Conservation (phyloP, 2,113 vertebrate genomes). For the Ctenodactylus gundi region DNA sequence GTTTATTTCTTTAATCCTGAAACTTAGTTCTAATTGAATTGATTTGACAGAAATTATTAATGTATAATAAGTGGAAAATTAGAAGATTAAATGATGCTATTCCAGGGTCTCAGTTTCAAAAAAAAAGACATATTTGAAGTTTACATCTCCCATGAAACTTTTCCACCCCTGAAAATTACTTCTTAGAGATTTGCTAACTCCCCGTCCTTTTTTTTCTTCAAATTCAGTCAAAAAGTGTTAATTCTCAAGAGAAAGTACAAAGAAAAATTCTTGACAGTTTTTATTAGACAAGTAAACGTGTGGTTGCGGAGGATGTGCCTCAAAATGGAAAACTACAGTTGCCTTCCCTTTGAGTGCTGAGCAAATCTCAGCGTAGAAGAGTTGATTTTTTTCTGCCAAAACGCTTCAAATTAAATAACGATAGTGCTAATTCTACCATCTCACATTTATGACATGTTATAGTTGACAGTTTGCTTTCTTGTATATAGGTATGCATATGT, state of each 20-base stretch:
- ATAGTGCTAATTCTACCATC: background rate
- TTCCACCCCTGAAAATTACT: background rate
- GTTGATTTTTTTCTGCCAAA: constrained; percentile 54
- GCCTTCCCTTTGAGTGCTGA: background rate
- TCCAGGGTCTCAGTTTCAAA: background rate
- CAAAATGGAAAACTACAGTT: constrained; percentile 17
- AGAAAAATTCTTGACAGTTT: background rate
- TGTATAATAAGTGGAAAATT: background rate
- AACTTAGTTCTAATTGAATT: background rate
- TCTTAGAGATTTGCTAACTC: background rate
- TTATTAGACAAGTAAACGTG: background rate
- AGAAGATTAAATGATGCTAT: background rate
- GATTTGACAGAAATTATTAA: background rate
- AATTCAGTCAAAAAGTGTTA: constrained; percentile 4
- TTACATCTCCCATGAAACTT: background rate
- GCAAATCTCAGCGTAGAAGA: background rate
- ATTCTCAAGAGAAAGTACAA: background rate
- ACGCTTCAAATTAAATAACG: constrained; percentile 28
- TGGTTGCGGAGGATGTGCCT: background rate
- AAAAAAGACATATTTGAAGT: background rate
- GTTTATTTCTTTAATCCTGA: background rate
- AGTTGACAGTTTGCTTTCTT: background rate
- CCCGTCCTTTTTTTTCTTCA: background rate
- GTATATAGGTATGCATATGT: background rate
- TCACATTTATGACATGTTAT: background rate